These are phyloP conservation scores for Garrulus glandarius DNA, from an alignment of 2,797 vertebrate species.

Conservation along the genomic window DNA sequence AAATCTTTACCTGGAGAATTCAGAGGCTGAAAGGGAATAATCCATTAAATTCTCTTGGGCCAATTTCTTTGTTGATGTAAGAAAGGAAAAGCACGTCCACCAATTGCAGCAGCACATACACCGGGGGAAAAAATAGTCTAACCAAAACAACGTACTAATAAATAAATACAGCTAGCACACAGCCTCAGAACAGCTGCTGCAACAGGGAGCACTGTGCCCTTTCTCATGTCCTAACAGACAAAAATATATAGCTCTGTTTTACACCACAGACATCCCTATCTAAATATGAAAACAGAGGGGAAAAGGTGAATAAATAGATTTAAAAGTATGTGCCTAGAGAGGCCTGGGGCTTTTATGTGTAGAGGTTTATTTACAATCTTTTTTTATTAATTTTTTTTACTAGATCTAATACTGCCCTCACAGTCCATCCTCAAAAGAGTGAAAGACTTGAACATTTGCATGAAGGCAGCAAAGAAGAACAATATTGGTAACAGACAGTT, in stretches of 20 bases:
- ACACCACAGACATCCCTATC: neutral
- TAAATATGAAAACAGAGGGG: neutral
- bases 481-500: neutral
- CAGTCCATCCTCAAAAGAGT: neutral
- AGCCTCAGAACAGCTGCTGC: constrained; percentile 35
- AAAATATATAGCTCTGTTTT: constrained; percentile 35
- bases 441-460: neutral
- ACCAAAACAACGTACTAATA: constrained; percentile 19
- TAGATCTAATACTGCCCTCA: neutral
- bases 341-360: neutral
- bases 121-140: neutral
- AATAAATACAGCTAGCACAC: constrained; percentile 31
- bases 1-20: neutral
- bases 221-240: constrained; percentile 42
- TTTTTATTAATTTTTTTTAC: neutral
- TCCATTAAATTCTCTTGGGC: neutral
- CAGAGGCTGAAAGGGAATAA: neutral
- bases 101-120: neutral
- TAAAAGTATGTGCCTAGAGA: neutral
- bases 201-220: neutral
- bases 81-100: neutral
- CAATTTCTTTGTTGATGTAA: neutral
- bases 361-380: neutral
- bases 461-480: neutral
- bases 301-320: neutral